Evolutionary conservation across 2,113 vertebrate genomes (phyloP), one percentile per base, ranked within the genome.

Genomic region (Ictalurus furcatus): DNA sequence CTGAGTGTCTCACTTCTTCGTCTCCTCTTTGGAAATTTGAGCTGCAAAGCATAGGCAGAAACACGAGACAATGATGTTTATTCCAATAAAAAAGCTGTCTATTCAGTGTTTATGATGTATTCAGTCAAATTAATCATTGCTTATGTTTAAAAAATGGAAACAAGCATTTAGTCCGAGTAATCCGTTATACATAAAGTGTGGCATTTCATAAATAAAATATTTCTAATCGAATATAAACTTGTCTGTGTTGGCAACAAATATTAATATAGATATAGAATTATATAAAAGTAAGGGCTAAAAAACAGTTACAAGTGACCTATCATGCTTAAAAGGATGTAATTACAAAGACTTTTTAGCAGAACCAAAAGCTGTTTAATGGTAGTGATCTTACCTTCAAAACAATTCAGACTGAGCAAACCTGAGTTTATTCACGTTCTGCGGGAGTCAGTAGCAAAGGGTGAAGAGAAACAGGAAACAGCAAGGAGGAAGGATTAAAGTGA

Each of bases 21-120:
- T 92, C 3, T 95, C 94, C 79, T 95, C 94, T 92, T 93, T 95
- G 17, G 25, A 9, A 73, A 96, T 88, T 93, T 94, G 95, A 90
- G 94, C 95, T 96, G 94, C 17, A 92, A 91, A 84, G 59, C 65
- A 88, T 54, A 16, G 25, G 84, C 73, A 89, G 76, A 86, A 78
- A 58, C 8, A 44, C 71, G 6, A 81, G 28, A 56, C 19, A 30
- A 30, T 56, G 1, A 40, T 65, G 19, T 17, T 44, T 40, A 48
- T 84, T 23, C 30, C 37, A 61, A 83, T 30, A 56, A 23, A 58
- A 34, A 40, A 6, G 40, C 78, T 81, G 52, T 0, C 28, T 8
- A n/a, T 54, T 61, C 17, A 37, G 7, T 30, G 56, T 34, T 34
- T 61, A 4, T 81, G 14, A 58, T 8, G 37, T 89, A 4, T 61